phyloP scores from a whole-genome alignment of 2,888 invertebrate species.

The Tetranychus piercei region DNA sequence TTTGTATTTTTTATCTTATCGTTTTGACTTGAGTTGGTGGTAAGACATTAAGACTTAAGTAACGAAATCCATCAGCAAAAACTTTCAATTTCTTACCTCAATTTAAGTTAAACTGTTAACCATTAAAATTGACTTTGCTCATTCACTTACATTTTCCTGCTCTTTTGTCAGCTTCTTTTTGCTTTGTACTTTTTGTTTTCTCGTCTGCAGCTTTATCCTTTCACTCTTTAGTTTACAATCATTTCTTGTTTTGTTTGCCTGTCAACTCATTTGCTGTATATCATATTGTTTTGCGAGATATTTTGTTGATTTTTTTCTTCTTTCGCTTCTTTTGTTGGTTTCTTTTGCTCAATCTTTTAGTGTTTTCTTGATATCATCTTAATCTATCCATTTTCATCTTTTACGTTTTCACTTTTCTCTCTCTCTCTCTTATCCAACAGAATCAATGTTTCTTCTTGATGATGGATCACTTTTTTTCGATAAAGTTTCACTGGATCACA shows the following conservation, averaged over 20 bases:
- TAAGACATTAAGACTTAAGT: neutral
- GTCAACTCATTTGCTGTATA: neutral
- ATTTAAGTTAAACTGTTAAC: neutral
- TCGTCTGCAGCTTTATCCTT: too few species aligned
- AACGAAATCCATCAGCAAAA: neutral
- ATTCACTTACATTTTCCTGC: too few species aligned
- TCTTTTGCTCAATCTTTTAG: too few species aligned
- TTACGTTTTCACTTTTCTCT: neutral
- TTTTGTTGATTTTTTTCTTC: neutral
- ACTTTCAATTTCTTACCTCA: neutral
- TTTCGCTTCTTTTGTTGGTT: neutral
- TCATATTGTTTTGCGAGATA: neutral
- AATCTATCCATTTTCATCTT: neutral
- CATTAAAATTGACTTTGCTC: neutral
- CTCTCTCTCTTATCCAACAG: neutral
- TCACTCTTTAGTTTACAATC: too few species aligned
- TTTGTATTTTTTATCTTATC: neutral
- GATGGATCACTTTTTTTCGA: slow-evolving; percentile 24
- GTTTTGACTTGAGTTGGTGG: neutral
- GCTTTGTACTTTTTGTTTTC: too few species aligned
- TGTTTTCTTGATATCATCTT: too few species aligned
- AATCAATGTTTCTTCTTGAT: neutral
- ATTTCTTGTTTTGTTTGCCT: neutral
- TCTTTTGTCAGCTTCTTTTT: too few species aligned
- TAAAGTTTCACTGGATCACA: slow-evolving; percentile 37